These are phyloP conservation scores for Sebastes nivosus DNA, from an alignment of 2,797 vertebrate genomes.

Conservation along the genomic window DNA sequence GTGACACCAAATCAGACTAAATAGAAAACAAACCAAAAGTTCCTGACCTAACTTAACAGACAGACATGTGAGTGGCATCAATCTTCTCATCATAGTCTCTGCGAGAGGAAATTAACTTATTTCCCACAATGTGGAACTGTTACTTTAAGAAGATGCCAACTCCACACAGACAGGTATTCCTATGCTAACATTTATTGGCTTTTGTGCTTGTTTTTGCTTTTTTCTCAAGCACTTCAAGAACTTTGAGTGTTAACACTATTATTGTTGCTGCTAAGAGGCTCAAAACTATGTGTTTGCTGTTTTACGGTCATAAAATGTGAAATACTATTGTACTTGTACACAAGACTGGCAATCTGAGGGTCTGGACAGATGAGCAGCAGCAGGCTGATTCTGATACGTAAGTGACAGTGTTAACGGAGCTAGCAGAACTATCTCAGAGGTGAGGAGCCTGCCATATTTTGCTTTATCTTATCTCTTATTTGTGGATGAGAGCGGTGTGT, in stretches of 20 bases:
- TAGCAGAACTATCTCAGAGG: too few relatives aligned
- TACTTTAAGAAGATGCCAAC: background rate
- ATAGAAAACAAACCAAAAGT: too few relatives aligned
- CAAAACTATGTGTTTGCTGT: background rate
- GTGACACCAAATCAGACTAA: too few relatives aligned
- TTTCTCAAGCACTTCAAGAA: background rate
- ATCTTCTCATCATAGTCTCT: background rate
- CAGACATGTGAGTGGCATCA: background rate
- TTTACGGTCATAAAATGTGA: background rate
- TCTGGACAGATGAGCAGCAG: background rate
- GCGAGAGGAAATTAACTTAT: background rate
- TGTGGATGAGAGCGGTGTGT: too few relatives aligned
- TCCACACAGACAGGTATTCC: background rate
- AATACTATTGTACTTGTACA: background rate
- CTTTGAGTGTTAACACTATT: background rate
- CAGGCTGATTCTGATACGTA: too few relatives aligned
- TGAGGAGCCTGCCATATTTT: too few relatives aligned
- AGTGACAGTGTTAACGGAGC: too few relatives aligned
- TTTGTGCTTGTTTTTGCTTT: background rate
- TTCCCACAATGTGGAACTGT: background rate
- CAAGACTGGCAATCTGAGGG: background rate
- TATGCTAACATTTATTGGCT: background rate
- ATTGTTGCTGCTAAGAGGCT: background rate
- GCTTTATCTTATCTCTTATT: too few relatives aligned
- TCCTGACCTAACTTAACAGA: background rate